These are phyloP conservation scores for Eupeodes corollae DNA, from an alignment of 1,140 invertebrate genomes.

Conservation along the genomic window DNA sequence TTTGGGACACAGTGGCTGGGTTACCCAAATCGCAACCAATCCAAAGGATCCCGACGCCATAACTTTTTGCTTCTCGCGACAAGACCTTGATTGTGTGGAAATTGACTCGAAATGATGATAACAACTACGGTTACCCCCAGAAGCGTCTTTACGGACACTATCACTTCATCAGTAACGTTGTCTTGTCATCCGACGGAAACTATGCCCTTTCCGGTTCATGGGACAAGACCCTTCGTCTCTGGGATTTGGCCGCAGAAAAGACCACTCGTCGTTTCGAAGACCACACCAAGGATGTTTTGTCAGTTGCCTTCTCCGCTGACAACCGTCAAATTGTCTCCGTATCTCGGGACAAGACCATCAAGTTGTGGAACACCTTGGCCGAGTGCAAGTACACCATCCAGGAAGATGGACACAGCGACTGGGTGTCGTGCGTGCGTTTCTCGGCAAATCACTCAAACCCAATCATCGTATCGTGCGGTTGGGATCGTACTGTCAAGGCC, in stretches of 20 bases:
- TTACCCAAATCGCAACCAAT: conserved; percentile 99
- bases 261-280: conserved; percentile 93
- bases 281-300: conserved; percentile 98
- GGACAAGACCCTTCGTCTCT: conserved; percentile 97
- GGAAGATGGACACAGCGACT: conserved; percentile 95
- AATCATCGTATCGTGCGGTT: conserved; percentile 97
- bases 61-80: conserved; percentile 94
- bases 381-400: conserved; percentile 99
- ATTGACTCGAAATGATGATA: conserved; percentile 87
- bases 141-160: conserved; percentile 95
- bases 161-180: conserved; percentile 98
- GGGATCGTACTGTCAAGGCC: conserved; percentile 98
- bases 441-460: conserved; percentile 97
- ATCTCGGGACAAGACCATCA: conserved; percentile 97
- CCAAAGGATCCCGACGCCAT: conserved; percentile 98
- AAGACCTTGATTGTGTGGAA: conserved; percentile 98
- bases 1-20: conserved; percentile 95
- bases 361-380: conserved; percentile 98
- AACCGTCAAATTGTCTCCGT: conserved; percentile 99
- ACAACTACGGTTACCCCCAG: conserved; percentile 87
- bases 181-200: conserved; percentile 97
- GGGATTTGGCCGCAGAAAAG: conserved; percentile 92
- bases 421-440: conserved; percentile 98
- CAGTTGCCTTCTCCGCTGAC: conserved; percentile 98
- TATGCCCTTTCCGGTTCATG: conserved; percentile 98